These are phyloP conservation scores for Actinemys pallida DNA, from an alignment of 2,113 vertebrate genomes.

Conservation along the genomic window DNA sequence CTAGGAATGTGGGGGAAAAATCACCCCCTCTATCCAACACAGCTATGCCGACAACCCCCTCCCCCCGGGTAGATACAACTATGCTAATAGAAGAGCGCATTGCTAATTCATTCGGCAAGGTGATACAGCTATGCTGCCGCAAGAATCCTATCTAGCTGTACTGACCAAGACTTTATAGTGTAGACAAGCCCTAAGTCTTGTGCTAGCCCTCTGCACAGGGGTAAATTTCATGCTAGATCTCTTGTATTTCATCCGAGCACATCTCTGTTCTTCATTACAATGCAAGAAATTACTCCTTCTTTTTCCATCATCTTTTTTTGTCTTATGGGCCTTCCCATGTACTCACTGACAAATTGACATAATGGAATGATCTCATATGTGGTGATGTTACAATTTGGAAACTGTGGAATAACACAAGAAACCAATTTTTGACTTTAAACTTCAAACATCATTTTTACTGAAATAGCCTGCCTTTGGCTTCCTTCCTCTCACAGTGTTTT, in stretches of 20 bases:
- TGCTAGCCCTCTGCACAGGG: background rate
- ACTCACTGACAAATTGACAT: background rate
- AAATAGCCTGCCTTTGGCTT: background rate
- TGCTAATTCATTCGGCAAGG: background rate
- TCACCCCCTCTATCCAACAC: background rate
- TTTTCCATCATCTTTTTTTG: background rate
- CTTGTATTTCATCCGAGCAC: background rate
- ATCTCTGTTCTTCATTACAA: background rate
- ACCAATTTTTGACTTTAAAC: conserved; percentile 38
- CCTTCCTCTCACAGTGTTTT: conserved; percentile 15
- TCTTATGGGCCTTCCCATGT: background rate
- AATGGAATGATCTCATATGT: background rate
- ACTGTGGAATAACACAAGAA: conserved; percentile 44
- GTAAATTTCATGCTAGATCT: background rate
- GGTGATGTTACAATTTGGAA: conserved; percentile 25
- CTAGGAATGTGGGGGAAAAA: background rate
- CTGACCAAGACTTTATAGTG: background rate
- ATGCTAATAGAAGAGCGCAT: background rate
- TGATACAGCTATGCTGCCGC: background rate
- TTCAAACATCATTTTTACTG: too few species aligned
- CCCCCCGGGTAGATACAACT: background rate
- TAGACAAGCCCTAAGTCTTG: background rate
- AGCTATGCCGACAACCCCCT: background rate
- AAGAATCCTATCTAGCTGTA: background rate
- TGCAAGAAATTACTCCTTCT: background rate